Base-by-base conservation (phyloP, 1,140 invertebrate species). In the Polypedilum pembai region DNA sequence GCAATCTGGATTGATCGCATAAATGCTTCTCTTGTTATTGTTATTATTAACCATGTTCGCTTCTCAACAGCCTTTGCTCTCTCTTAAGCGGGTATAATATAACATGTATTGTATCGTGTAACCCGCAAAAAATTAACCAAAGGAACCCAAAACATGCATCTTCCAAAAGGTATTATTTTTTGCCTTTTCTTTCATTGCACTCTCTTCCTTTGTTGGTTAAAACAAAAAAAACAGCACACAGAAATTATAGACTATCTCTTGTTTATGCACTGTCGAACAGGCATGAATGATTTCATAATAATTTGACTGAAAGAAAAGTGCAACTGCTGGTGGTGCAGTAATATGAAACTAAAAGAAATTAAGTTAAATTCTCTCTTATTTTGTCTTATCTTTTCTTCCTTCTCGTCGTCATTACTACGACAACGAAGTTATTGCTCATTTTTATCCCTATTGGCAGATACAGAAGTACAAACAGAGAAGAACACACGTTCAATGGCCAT, bases 251-350 rank as follows among this genome's bases (percentile, higher is more conserved):
- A n/a, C 45, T 12, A 56, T 56, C 45, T 56, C 12, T 56, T 15
- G n/a, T 56, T n/a, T 56, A 12, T 56, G 12, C n/a, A n/a, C 12
- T 56, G 45, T 56, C 45, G 45, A 56, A 56, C 45, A 56, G 17
- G 17, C 20, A 69, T 69, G 65, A 69, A 69, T 69, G 65, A 69
- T 69, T 69, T 69, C 65, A 69, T 69, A 69, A 69, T 69, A 21
- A 69, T 69, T 69, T 18, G 17, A 69, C 20, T 20, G 17, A 69
- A 21, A 7, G 17, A 18, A 69, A 69, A 69, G 12, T 69, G 65
- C 65, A 69, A 69, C 65, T 18, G 17, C 3, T 21, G 65, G 17
- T 21, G 7, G 17, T 20, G 45, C 12, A 56, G 12, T 8, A 56
- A 56, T 15, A 56, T 56, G 45, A 69, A 69, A 69, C 18, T 17